Evolutionary conservation across 2,113 vertebrate genomes (phyloP).

Genomic region (Bostrychus sinensis): DNA sequence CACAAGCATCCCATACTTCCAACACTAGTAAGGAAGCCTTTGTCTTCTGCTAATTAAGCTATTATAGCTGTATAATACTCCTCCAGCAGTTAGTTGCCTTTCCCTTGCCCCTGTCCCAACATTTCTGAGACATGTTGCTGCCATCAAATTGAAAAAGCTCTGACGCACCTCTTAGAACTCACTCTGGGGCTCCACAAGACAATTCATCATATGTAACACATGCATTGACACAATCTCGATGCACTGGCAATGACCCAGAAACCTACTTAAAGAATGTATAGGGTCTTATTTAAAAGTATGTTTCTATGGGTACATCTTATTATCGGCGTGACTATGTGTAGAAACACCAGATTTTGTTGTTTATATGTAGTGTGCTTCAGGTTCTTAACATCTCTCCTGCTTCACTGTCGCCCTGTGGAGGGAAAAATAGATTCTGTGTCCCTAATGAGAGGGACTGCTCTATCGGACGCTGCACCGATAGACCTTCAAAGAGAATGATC

Average conservation of each 20-base stretch:
- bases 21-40: too few species aligned
- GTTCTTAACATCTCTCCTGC: conserved; percentile 30
- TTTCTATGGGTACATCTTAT: conserved; percentile 18
- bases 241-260: conserved; percentile 41
- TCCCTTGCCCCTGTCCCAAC: too few species aligned
- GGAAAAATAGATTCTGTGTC: conserved; percentile 22
- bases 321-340: conserved; percentile 12
- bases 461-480: conserved; percentile 32
- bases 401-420: conserved; percentile 21
- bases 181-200: not conserved
- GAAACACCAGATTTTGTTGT: conserved; percentile 7
- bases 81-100: too few species aligned
- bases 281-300: not conserved
- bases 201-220: conserved; percentile 45
- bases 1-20: too few species aligned
- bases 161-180: conserved; percentile 7
- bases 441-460: conserved; percentile 43
- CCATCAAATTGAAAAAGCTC: conserved; percentile 7
- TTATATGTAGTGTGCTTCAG: too few species aligned
- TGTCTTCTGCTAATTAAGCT: too few species aligned
- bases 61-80: too few species aligned
- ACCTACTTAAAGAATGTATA: conserved; percentile 17
- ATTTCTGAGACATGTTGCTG: too few species aligned
- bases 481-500: conserved; percentile 64
- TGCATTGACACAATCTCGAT: conserved; percentile 24